Evolutionary conservation across 2,888 invertebrate species (phyloP), one percentile per base, ranked within the genome.

Genomic region (Epistrophe eligans): DNA sequence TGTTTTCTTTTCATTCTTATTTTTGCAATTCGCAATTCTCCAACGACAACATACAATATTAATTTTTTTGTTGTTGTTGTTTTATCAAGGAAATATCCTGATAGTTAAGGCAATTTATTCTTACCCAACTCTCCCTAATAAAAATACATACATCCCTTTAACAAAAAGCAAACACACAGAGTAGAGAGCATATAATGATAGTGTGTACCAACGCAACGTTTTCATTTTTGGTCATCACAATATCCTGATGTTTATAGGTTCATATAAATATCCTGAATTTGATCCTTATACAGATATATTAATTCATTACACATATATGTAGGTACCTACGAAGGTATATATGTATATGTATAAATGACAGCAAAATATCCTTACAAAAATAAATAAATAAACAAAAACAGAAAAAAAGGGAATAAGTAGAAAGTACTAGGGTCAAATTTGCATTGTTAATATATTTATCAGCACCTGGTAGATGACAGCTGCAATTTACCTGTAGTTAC

Each of bases 371-470:
- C 48, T 66, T 50, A 19, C 15, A 19, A 50, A 50, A 64, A 48
- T 64, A 62, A 62, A 43, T 9, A 32, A 66, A 66, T 19, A 48
- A 48, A 40, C 24, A 38, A 13, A 19, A 52, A 17, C 28, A 32
- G 15, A 70, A 52, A 48, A 32, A 32, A 8, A 28, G 32, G n/a
- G 5, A 2, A 10, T 17, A 48, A n/a, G 13, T 4, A 35, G 17
- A 4, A 10, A 2, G 4, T n/a, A 17, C n/a, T 35, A 40, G 40
- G 52, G 15, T 40, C 48, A 48, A 67, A 50, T 70, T 24, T 43
- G 70, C 70, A 55, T 55, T 70, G 70, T 70, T 70, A 55, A 70
- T 70, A 70, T 70, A 24, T 2, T 70, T 70, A 70, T 70, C 52
- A 28, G 0, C 62, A 70, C 35, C 70, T 70, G 70, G 70, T 15